Percentiles rank a stretch among this genome's conserved stretches.
Conservation (phyloP, 2,888 invertebrate genomes). For the Sphaeridia pumilis region DNA sequence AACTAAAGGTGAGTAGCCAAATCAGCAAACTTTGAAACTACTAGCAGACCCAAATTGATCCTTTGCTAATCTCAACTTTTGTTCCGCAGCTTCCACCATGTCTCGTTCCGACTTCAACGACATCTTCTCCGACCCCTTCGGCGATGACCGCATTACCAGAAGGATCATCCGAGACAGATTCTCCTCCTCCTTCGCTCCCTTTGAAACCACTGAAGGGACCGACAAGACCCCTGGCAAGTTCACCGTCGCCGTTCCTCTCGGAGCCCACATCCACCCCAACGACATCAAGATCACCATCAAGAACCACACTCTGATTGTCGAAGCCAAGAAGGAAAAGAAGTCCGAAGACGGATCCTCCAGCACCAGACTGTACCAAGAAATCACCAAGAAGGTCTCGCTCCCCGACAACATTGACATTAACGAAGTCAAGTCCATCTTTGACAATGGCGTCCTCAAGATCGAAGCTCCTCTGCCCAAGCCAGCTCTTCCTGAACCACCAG, state of each 20-base stretch:
- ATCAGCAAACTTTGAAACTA: too few species aligned
- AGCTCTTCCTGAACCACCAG: background rate
- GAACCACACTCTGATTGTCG: conserved; percentile 13
- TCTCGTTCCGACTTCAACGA: background rate
- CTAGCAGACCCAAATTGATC: too few species aligned
- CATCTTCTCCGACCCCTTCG: conserved; percentile 1
- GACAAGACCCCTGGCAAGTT: conserved; percentile 7
- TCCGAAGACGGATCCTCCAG: conserved; percentile 8
- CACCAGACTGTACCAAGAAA: conserved; percentile 34
- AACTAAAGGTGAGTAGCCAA: background rate
- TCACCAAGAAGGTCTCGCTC: conserved; percentile 33
- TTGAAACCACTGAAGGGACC: background rate
- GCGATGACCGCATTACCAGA: background rate
- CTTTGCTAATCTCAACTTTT: background rate
- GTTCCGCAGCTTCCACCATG: background rate
- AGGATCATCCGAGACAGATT: background rate
- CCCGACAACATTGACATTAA: conserved; percentile 34
- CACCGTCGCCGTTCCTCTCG: conserved; percentile 2
- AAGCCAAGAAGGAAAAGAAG: conserved; percentile 15
- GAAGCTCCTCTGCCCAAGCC: conserved; percentile 33
- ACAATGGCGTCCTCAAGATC: conserved; percentile 35
- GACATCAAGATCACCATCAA: conserved; percentile 9
- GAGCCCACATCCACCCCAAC: conserved; percentile 1
- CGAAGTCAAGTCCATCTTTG: conserved; percentile 33
- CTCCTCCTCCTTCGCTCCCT: background rate